These are phyloP conservation scores for Artibeus jamaicensis DNA, from an alignment of 2,797 vertebrate species.

Conservation along the genomic window DNA sequence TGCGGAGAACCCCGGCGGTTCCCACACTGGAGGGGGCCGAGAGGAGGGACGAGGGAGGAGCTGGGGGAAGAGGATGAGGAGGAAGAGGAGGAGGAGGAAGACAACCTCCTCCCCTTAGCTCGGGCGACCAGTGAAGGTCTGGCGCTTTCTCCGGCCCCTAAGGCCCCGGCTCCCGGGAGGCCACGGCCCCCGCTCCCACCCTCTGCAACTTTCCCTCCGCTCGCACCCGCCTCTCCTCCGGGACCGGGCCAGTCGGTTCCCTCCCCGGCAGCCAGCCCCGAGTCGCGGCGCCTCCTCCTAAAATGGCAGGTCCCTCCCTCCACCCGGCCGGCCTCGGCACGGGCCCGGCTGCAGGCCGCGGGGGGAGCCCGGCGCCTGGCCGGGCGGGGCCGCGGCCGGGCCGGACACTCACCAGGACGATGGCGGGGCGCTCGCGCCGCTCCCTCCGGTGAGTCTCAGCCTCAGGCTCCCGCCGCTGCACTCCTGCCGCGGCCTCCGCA, in stretches of 20 bases:
- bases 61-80: conserved; percentile 71
- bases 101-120: conserved; percentile 68
- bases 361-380: conserved; percentile 26
- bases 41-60: conserved; percentile 79
- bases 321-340: conserved; percentile 62
- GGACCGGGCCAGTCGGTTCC: conserved; percentile 43
- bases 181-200: conserved; percentile 47
- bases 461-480: conserved; percentile 54
- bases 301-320: conserved; percentile 83
- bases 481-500: conserved; percentile 58
- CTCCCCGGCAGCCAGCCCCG: conserved; percentile 44
- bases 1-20: conserved; percentile 54
- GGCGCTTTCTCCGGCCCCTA: background rate
- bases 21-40: conserved; percentile 67
- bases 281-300: conserved; percentile 75
- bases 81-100: conserved; percentile 66
- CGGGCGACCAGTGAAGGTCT: conserved; percentile 44
- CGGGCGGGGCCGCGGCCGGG: conserved; percentile 52
- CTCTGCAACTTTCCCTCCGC: conserved; percentile 58
- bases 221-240: conserved; percentile 48
- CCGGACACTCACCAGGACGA: conserved; percentile 75
- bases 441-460: conserved; percentile 73
- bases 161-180: conserved; percentile 38
- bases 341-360: conserved; percentile 41
- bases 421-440: conserved; percentile 71